phyloP scores from a whole-genome alignment of 2,797 vertebrate genomes.

The Alectoris magna region DNA sequence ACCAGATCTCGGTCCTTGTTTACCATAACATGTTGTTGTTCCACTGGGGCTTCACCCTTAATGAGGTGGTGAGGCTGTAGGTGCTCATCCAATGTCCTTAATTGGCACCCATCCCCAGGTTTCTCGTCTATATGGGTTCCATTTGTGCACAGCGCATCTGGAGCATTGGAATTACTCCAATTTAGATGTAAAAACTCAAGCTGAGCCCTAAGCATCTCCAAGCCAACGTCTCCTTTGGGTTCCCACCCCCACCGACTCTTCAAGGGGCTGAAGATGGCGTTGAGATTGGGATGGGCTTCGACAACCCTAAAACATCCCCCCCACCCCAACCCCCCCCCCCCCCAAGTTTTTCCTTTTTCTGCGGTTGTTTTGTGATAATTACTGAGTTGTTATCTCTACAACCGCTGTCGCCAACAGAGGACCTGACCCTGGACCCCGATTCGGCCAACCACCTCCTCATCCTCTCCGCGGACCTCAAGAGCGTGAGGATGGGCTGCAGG shows the following conservation, averaged over 20 bases:
- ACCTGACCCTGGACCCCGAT: slow-evolving; percentile 77
- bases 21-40: not conserved
- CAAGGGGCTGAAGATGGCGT: too few species aligned
- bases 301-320: accelerated
- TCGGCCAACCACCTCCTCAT: slow-evolving; percentile 80
- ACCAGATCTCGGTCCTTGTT: not conserved
- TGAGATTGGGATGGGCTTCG: accelerated
- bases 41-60: not conserved
- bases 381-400: accelerated
- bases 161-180: not conserved
- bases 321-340: accelerated
- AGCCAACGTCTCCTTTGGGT: not conserved
- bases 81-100: not conserved
- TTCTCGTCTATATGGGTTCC: too few species aligned
- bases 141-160: too few species aligned
- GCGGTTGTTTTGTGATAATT: accelerated
- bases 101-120: too few species aligned
- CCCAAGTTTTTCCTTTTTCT: accelerated
- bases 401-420: slow-evolving; percentile 58
- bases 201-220: not conserved
- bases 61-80: not conserved
- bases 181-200: too few species aligned
- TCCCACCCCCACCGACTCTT: not conserved
- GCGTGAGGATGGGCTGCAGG: slow-evolving; percentile 74
- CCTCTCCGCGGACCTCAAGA: slow-evolving; percentile 78